These are phyloP conservation scores for Holothuria scabra DNA, from an alignment of 53 echinoderm and acorn worm species.

Conservation along the genomic window DNA sequence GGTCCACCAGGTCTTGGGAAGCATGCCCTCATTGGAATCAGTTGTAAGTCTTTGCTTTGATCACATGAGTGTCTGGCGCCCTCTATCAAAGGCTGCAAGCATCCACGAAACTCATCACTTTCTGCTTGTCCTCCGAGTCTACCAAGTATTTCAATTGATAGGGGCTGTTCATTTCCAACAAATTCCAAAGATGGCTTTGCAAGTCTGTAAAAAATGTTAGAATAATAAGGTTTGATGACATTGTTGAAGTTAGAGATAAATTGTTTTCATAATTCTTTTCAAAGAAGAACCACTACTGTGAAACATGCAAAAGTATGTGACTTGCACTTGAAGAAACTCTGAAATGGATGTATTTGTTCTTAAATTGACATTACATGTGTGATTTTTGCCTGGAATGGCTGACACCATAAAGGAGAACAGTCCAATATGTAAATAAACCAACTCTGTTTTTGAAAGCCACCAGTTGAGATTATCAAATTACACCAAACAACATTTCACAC, in stretches of 20 bases:
- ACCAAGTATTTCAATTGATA: conserved; percentile 85
- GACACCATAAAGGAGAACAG: too few species aligned
- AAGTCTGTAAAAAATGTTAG: conserved; percentile 57
- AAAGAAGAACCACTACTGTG: too few species aligned
- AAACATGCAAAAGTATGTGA: too few species aligned
- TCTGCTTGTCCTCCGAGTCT: conserved; percentile 61
- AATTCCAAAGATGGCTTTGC: conserved; percentile 92
- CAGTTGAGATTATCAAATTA: too few species aligned
- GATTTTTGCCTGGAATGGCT: too few species aligned
- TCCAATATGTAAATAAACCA: too few species aligned
- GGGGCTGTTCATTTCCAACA: conserved; percentile 63
- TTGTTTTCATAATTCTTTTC: too few species aligned
- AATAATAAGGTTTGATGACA: neutral
- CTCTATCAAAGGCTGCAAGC: conserved; percentile 70
- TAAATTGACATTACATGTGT: too few species aligned
- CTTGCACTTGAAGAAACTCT: too few species aligned
- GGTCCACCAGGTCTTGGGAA: conserved; percentile 94
- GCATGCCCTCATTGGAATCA: conserved; percentile 76
- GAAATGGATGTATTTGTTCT: too few species aligned
- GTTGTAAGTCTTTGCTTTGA: conserved; percentile 31
- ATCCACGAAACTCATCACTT: conserved; percentile 44
- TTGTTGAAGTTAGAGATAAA: neutral
- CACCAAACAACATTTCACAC: too few species aligned
- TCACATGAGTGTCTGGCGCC: conserved; percentile 72
- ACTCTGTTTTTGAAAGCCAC: too few species aligned